Percentiles rank a stretch among this genome's conserved stretches.
These are phyloP conservation scores for Tetragnatha montana DNA, from an alignment of 2,888 invertebrate genomes.

Conservation along the genomic window DNA sequence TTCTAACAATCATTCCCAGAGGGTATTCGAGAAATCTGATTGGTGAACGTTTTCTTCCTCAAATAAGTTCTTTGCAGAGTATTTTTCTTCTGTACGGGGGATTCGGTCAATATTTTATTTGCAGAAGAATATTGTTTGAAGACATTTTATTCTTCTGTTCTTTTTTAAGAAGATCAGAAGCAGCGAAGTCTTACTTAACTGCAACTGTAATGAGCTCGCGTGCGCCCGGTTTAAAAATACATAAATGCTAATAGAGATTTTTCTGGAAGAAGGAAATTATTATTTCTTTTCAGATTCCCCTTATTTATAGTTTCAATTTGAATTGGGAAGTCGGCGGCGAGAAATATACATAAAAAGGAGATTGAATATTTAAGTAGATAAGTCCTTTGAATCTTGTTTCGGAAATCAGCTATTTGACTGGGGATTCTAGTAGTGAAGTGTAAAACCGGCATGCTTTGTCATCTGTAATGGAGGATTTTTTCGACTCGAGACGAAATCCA, in stretches of 20 bases:
- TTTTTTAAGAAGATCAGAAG: neutral
- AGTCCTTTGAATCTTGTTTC: neutral
- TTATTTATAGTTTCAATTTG: constrained; percentile 1
- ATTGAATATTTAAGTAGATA: neutral
- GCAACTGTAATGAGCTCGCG: neutral
- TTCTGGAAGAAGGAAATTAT: neutral
- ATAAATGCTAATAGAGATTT: neutral
- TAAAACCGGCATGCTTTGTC: neutral
- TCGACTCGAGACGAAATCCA: neutral
- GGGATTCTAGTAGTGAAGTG: neutral
- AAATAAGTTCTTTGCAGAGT: neutral
- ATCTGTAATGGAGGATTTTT: neutral
- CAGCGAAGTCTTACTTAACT: neutral
- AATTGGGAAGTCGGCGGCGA: neutral
- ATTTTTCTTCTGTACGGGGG: neutral
- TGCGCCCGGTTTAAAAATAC: neutral
- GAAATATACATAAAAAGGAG: neutral
- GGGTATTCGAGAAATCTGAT: neutral
- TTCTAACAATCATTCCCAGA: neutral
- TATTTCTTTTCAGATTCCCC: neutral
- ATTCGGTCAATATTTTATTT: neutral
- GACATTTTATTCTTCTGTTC: neutral
- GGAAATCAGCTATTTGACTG: neutral
- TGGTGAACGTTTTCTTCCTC: neutral
- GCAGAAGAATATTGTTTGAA: neutral